phyloP scores from a whole-genome alignment of 2,888 invertebrate genomes.

The Dichetophora obliterata region DNA sequence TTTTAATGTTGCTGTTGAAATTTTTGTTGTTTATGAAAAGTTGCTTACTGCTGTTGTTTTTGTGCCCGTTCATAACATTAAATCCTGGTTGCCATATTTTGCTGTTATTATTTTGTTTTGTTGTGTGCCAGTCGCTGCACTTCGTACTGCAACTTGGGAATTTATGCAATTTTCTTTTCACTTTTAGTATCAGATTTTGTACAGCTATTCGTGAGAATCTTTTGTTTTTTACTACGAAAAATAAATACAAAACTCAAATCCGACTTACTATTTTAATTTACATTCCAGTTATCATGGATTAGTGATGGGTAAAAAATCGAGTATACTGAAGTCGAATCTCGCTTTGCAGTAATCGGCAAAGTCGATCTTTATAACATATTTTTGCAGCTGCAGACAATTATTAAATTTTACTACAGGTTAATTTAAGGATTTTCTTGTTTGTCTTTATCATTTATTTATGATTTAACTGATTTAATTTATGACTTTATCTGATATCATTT shows the following conservation, averaged over 20 bases:
- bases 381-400: no score
- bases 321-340: no score
- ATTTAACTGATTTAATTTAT: no score
- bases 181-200: neutral
- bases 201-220: slow-evolving; percentile 11
- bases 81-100: neutral
- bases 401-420: no score
- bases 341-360: no score
- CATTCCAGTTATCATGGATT: neutral
- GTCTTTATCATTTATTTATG: no score
- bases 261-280: neutral
- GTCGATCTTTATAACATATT: no score
- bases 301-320: neutral
- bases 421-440: no score
- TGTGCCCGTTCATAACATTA: neutral
- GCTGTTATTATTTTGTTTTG: neutral
- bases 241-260: neutral
- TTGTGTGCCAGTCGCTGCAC: neutral
- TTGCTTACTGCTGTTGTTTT: neutral
- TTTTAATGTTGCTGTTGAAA: neutral
- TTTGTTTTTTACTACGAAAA: neutral
- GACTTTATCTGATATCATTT: no score
- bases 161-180: slow-evolving; percentile 25
- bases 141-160: slow-evolving; percentile 23
- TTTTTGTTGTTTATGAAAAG: neutral